Evolutionary conservation across 1,140 invertebrate genomes (phyloP), one percentile per base, ranked within the genome.

Genomic region (Archegozetes longisetosus): DNA sequence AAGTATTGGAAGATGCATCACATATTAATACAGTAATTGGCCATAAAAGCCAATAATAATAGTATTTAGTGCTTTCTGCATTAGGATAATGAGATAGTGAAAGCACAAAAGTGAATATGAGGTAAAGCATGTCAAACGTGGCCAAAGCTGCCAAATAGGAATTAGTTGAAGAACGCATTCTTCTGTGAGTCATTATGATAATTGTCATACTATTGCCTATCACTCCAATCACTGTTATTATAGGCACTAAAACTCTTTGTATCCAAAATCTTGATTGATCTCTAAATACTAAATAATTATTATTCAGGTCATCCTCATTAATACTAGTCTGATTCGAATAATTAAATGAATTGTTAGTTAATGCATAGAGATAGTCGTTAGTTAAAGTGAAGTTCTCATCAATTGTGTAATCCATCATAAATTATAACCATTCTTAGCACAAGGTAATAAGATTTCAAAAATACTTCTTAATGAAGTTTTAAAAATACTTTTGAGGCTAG

Each of bases 81-180:
- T 75, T 60, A 1, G 71, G 71, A 65, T 83, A 82, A 67, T 83
- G 80, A 60, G 75, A 66, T 40, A 83, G 71, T 0, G 82, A 82
- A 26, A 86, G 71, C 25, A 79, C 71, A 64, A 85, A 77, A 62
- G 78, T 77, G 64, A 81, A 78, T 24, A 82, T 69, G 49, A 86
- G 73, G 68, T 84, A 83, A 26, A 84, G 72, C 49, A 84, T 73
- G 66, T 86, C 84, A 24, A 82, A 80, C 29, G 82, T 76, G 25
- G 84, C 82, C 61, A 86, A 67, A 0, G 83, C 83, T 56, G 81
- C 82, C 64, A 86, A 73, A 70, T 86, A 86, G 63, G 67, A 69
- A 70, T 85, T 84, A 70, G 85, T 85, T 26, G 83, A 84, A 60
- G 79, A 81, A 57, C 81, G 72, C 84, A 86, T 86, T 32, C 79